Base-by-base conservation (phyloP, 2,797 vertebrate genomes). In the Cyprinella venusta region DNA sequence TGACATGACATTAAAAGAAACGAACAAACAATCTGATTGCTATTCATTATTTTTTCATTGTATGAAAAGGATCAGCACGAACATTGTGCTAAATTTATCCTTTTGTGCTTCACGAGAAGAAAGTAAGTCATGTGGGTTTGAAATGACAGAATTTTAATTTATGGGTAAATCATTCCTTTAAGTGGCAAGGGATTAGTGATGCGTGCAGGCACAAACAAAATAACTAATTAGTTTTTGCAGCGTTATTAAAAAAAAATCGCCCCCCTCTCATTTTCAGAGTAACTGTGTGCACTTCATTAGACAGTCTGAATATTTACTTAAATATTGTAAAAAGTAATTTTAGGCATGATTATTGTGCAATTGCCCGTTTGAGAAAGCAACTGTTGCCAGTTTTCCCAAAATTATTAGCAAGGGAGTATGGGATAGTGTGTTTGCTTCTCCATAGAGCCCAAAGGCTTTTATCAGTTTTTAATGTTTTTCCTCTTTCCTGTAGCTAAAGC, bases 381-480 rank as follows among this genome's bases (percentile, higher is more conserved):
- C n/a, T 75, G 26, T 36, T 52, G 15, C 30, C 45, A 54, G 5
- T 10, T 50, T 82, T 67, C 45, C 16, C 48, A 42, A 48, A 6
- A 30, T 76, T 77, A 52, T 86, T 71, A 77, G 76, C 84, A 75
- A 76, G 70, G 82, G 87, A 86, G 67, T 81, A 4, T 16, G 88
- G 19, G 9, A 48, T 42, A 70, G 86, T 85, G 59, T 78, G 85
- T 80, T 81, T 80, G 54, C 83, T 79, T 87, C 72, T 63, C 76
- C 3, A 76, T 88, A 83, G 86, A 90, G 87, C 88, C 86, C 82
- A 89, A 79, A 80, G 79, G 56, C 79, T 59, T 88, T 92, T 81
- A 90, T 87, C 88, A 86, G 79, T 68, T 91, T 91, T 88, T 90
- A 86, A 88, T 88, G 84, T 88, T 84, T 89, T 87, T 85, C 68